These are phyloP conservation scores for Cerceris ruficornis DNA, from an alignment of 2,888 invertebrate species.

Conservation along the genomic window DNA sequence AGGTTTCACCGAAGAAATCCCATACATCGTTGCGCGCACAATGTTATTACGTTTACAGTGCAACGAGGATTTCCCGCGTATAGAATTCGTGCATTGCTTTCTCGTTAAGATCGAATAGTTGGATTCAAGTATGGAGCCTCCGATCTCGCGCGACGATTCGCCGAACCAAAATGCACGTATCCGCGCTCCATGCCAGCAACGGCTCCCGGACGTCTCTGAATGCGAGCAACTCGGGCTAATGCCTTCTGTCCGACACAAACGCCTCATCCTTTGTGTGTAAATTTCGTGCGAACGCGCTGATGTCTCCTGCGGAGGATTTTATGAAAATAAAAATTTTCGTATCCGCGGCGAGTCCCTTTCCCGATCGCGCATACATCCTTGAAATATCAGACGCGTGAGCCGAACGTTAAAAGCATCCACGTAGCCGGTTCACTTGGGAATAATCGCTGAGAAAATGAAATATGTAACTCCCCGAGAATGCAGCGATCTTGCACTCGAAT, in stretches of 20 bases:
- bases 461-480: slow-evolving; percentile 11
- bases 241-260: slow-evolving; percentile 48
- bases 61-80: background rate
- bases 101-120: slow-evolving; percentile 30
- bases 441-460: slow-evolving; percentile 26
- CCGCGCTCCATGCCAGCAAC: slow-evolving; percentile 31
- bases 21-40: background rate
- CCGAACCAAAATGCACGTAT: slow-evolving; percentile 43
- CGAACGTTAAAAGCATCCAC: slow-evolving; percentile 8
- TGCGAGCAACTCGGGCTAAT: slow-evolving; percentile 44
- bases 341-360: slow-evolving; percentile 36
- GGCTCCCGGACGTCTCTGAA: slow-evolving; percentile 51
- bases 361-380: slow-evolving; percentile 19
- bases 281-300: slow-evolving; percentile 45
- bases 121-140: slow-evolving; percentile 9
- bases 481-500: slow-evolving; percentile 20
- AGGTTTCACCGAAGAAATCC: background rate
- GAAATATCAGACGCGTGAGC: slow-evolving; percentile 16
- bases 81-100: background rate
- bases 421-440: slow-evolving; percentile 16
- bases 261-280: slow-evolving; percentile 66
- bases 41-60: background rate
- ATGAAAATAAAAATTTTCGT: slow-evolving; percentile 56
- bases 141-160: slow-evolving; percentile 34
- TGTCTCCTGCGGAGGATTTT: slow-evolving; percentile 35